phyloP scores from a whole-genome alignment of 30 jellyfish, hydroid and myxozoan genomes.

The Mastigias papua region DNA sequence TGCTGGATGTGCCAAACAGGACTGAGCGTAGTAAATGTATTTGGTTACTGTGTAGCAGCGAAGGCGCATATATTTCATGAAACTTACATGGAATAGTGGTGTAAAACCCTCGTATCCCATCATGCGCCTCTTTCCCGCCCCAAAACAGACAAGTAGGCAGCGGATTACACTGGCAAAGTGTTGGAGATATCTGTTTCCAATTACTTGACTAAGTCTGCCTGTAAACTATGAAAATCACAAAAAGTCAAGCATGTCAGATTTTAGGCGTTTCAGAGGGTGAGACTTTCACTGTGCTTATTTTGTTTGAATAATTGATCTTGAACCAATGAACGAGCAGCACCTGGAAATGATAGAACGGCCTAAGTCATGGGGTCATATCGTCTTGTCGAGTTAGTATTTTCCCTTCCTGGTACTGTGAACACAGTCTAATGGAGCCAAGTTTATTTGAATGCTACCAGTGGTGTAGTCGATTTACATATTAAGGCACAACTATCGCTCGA shows the following conservation, averaged over 20 bases:
- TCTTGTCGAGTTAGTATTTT: neutral
- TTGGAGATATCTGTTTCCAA: conserved; percentile 16
- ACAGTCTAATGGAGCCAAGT: too few species aligned
- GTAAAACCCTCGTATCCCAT: conserved; percentile 50
- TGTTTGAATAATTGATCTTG: neutral
- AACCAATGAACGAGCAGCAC: neutral
- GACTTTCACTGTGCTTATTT: neutral
- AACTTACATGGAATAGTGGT: conserved; percentile 12
- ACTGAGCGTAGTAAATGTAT: too few species aligned
- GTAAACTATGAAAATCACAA: conserved; percentile 78
- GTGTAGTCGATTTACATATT: too few species aligned
- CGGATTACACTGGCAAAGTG: conserved; percentile 7
- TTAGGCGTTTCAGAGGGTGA: conserved; percentile 90
- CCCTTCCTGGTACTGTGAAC: too few species aligned
- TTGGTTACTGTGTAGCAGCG: too few species aligned
- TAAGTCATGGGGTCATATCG: conserved; percentile 1
- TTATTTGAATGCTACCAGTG: too few species aligned
- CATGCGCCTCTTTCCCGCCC: conserved; percentile 85
- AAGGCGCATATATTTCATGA: conserved; percentile 7
- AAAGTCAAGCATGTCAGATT: conserved; percentile 79
- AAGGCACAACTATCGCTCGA: too few species aligned
- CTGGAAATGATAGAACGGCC: neutral
- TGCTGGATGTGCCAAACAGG: too few species aligned
- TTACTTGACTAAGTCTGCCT: conserved; percentile 29
- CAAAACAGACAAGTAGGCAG: conserved; percentile 77